Conservation (phyloP, 2,113 vertebrate species). For the chimpanzee (Pan troglodytes) region NHGRI_mPanTro3-v2.1_pri NC_072409.2:39991001-39991500, state of each 20-base stretch:
- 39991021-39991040: not conserved
- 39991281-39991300: not conserved
- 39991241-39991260: not conserved
- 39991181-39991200: not conserved
- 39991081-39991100: not conserved
- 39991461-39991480: not conserved
- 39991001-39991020: not conserved
- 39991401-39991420: not conserved
- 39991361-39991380: not conserved
- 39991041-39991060: not conserved
- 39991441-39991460: not conserved
- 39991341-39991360: not conserved
- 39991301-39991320: not conserved
- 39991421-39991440: not conserved
- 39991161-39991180: not conserved
- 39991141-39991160: not conserved
- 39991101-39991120: not conserved
- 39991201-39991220: not conserved
- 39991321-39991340: not conserved
- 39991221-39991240: not conserved
- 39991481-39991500: not conserved
- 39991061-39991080: not conserved
- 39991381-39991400: not conserved
- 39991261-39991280: not conserved
- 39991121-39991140: not conserved